Percentiles rank a stretch among this genome's conserved stretches.
These are phyloP conservation scores for Ochotona curzoniae DNA, from an alignment of 2,113 vertebrate species.

Conservation along the genomic window DNA sequence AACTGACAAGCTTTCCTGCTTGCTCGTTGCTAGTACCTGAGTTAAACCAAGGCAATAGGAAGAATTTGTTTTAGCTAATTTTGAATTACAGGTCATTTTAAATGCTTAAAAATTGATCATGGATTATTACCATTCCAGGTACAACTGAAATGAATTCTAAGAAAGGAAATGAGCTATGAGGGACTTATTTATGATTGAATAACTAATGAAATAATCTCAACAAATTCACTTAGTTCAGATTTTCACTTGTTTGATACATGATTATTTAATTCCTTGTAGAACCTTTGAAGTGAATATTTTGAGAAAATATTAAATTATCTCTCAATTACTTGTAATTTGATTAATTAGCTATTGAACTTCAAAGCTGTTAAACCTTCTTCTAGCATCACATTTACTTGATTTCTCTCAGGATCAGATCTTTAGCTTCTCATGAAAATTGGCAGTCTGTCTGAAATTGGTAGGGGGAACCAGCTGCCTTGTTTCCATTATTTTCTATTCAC, in stretches of 20 bases:
- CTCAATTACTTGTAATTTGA: background rate
- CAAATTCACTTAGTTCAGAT: background rate
- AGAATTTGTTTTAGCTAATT: background rate
- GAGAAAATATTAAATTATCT: background rate
- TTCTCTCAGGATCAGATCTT: background rate
- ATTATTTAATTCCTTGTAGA: background rate
- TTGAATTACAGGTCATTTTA: background rate
- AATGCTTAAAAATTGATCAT: background rate
- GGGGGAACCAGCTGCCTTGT: background rate
- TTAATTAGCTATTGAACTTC: background rate
- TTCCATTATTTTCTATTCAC: background rate
- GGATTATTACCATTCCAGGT: background rate
- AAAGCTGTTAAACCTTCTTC: background rate
- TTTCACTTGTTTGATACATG: background rate
- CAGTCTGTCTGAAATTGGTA: background rate
- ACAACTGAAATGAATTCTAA: background rate
- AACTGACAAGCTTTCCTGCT: background rate
- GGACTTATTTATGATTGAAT: background rate
- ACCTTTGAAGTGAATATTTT: background rate
- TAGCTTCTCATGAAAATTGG: background rate
- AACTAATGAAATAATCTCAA: background rate
- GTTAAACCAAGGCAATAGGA: background rate
- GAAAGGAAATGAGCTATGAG: background rate
- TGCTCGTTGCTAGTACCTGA: background rate
- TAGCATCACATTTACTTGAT: background rate